These are phyloP conservation scores for Trogon surrucura DNA, from an alignment of 2,113 vertebrate genomes.

Conservation along the genomic window DNA sequence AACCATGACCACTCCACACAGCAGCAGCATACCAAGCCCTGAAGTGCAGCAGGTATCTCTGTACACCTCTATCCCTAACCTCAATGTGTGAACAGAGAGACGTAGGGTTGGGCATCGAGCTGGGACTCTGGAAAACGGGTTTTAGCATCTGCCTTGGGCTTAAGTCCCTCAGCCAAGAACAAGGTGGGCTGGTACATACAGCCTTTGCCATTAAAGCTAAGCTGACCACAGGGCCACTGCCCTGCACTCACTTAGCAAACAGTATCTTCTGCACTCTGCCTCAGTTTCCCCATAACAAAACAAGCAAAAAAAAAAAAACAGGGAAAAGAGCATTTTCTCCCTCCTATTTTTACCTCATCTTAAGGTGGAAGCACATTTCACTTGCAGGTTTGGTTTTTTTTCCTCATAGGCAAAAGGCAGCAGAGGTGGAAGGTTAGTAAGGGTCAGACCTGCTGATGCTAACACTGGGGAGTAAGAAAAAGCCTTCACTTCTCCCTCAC, in stretches of 20 bases:
- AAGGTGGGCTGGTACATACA: background rate
- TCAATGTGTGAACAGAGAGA: accelerated
- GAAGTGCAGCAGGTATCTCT: background rate
- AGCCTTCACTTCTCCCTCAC: background rate
- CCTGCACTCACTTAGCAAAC: background rate
- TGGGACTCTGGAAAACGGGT: background rate
- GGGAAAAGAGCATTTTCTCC: background rate
- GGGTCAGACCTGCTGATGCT: background rate
- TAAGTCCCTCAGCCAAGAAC: background rate
- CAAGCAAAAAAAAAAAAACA: background rate
- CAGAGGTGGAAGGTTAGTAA: background rate
- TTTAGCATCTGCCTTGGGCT: background rate
- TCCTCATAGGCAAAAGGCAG: background rate
- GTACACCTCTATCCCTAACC: background rate
- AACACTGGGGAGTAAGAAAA: background rate
- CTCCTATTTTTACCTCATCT: background rate
- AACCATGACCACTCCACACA: accelerated
- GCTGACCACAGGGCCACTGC: background rate
- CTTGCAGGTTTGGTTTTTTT: background rate
- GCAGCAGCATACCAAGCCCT: background rate
- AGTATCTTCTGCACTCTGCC: background rate
- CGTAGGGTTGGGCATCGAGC: background rate
- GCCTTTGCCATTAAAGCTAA: background rate
- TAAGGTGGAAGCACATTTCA: background rate
- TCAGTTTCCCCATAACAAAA: background rate